Percentiles rank a stretch among this genome's conserved stretches.
phyloP scores from a whole-genome alignment of 2,888 invertebrate genomes.

The Sepiola atlantica region DNA sequence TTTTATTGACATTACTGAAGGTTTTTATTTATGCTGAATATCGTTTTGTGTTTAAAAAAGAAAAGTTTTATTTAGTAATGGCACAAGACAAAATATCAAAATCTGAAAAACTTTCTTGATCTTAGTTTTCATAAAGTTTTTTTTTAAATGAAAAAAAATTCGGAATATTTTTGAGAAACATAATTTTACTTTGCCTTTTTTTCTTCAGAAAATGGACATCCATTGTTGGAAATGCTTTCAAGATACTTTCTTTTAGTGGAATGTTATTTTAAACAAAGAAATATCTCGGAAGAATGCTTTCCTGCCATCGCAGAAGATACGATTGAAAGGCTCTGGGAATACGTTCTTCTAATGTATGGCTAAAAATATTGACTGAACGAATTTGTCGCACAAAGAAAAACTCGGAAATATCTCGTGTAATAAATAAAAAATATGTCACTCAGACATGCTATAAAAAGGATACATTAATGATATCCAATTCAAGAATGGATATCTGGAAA shows the following conservation, averaged over 20 bases:
- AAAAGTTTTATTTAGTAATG: not conserved
- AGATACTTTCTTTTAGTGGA: not conserved
- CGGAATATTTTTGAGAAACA: not conserved
- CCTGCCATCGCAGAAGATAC: not conserved
- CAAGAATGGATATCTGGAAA: not conserved
- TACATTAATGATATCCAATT: constrained; percentile 20
- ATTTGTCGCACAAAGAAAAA: constrained; percentile 6
- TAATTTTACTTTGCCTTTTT: not conserved
- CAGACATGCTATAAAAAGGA: not conserved
- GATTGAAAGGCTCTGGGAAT: not conserved
- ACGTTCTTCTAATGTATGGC: not conserved
- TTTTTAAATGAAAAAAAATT: not conserved
- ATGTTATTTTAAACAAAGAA: not conserved
- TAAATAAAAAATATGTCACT: not conserved
- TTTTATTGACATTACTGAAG: not conserved
- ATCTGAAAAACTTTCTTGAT: not conserved
- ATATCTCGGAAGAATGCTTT: not conserved
- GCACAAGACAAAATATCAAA: not conserved
- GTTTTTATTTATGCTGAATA: no score
- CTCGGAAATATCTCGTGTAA: not conserved
- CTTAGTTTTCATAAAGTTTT: not conserved
- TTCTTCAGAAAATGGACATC: not conserved
- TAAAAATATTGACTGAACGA: not conserved
- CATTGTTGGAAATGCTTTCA: not conserved
- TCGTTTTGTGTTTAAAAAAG: not conserved